Conservation (phyloP, 2,113 vertebrate genomes). For the Polypterus bichir region DNA sequence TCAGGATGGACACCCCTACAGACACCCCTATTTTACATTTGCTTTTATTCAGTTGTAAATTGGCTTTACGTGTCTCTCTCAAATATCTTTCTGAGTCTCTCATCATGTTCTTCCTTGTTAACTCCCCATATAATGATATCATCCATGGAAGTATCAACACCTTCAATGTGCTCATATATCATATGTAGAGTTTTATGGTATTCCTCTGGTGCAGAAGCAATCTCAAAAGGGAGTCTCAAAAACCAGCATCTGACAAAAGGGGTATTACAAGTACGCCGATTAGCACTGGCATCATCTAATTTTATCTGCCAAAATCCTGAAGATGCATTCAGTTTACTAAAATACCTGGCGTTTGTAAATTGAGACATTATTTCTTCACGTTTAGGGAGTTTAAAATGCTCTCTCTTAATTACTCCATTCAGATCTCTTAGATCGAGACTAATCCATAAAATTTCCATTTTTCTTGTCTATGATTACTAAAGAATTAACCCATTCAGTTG, state of each 20-base stretch:
- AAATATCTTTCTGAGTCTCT: no score
- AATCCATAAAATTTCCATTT: neutral
- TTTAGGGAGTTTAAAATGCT: slow-evolving; percentile 4
- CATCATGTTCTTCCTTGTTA: no score
- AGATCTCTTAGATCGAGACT: neutral
- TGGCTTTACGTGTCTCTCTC: no score
- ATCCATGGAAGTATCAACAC: slow-evolving; percentile 16
- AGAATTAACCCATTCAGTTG: neutral
- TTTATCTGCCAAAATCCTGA: slow-evolving; percentile 10
- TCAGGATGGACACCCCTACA: no score
- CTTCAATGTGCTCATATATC: slow-evolving; percentile 10
- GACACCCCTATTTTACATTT: no score
- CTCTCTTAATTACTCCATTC: slow-evolving; percentile 1
- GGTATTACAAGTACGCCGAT: slow-evolving; percentile 2
- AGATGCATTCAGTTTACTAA: slow-evolving; percentile 5
- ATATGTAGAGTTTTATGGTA: slow-evolving; percentile 17
- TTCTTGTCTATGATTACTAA: neutral
- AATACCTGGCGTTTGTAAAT: slow-evolving; percentile 6
- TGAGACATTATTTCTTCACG: slow-evolving; percentile 1
- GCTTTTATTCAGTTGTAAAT: no score
- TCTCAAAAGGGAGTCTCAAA: slow-evolving; percentile 7
- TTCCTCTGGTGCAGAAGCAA: slow-evolving; percentile 11
- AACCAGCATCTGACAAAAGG: slow-evolving; percentile 13
- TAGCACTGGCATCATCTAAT: slow-evolving; percentile 1
- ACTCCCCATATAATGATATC: slow-evolving; percentile 9